Evolutionary conservation across 1,140 invertebrate genomes (phyloP).

Genomic region (Coenobita brevimanus): DNA sequence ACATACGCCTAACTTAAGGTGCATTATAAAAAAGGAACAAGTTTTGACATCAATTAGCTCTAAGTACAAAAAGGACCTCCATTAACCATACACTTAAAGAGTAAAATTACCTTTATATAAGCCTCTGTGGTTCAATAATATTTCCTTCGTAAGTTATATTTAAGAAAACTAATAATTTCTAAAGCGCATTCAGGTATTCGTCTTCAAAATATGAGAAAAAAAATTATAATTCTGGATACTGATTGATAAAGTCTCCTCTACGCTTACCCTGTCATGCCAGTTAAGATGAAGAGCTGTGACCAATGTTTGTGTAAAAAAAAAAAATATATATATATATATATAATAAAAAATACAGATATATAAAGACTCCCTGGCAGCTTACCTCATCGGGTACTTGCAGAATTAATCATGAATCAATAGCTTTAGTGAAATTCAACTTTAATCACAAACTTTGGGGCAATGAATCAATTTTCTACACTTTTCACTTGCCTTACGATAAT

Average conservation of each 20-base stretch:
- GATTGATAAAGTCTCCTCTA: constrained; percentile 25
- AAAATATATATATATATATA: too few relatives aligned
- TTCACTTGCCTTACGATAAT: too few relatives aligned
- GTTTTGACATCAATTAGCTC: neutral
- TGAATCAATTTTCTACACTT: too few relatives aligned
- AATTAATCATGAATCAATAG: too few relatives aligned
- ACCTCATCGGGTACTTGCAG: too few relatives aligned
- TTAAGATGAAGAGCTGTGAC: constrained; percentile 28
- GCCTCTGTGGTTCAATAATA: constrained; percentile 41
- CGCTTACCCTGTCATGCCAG: constrained; percentile 56
- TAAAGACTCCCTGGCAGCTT: neutral
- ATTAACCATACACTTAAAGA: neutral
- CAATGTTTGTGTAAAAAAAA: too few relatives aligned
- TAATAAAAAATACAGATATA: too few relatives aligned
- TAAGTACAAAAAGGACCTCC: constrained; percentile 9
- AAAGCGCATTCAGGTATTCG: constrained; percentile 39
- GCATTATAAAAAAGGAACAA: too few relatives aligned
- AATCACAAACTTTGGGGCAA: too few relatives aligned
- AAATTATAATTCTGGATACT: neutral
- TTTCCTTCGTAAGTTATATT: neutral
- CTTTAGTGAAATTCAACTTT: neutral
- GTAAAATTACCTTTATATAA: constrained; percentile 32
- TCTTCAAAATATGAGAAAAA: constrained; percentile 39
- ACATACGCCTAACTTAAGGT: too few relatives aligned
- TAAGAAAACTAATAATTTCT: constrained; percentile 15